Conservation (phyloP, 2,888 invertebrate genomes). For the Zaprionus obscuricornis region DNA sequence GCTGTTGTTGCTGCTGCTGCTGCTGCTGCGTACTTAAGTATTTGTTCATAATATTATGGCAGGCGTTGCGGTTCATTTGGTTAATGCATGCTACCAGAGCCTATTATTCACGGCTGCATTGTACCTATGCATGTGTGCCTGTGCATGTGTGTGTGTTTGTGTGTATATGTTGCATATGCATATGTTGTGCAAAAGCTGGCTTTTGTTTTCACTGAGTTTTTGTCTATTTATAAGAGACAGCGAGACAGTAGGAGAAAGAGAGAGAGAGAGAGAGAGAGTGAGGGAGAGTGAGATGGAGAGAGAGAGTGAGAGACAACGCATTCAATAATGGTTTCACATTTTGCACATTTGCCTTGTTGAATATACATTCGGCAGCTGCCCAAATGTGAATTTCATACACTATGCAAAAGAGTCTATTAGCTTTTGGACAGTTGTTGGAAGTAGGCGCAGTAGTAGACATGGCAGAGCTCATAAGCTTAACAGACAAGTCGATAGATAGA, state of each 20-base stretch:
- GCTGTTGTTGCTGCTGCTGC: too few species aligned
- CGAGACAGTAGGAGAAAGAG: too few species aligned
- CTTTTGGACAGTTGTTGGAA: too few species aligned
- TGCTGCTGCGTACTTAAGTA: conserved; percentile 51
- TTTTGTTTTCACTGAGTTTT: conserved; percentile 41
- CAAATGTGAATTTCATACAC: too few species aligned
- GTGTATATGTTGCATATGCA: not conserved
- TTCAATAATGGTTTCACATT: conserved; percentile 42
- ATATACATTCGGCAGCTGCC: too few species aligned
- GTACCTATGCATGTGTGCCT: conserved; percentile 12
- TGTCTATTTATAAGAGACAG: conserved; percentile 38
- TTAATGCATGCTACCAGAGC: conserved; percentile 65
- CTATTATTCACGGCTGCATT: conserved; percentile 62
- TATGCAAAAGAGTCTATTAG: too few species aligned
- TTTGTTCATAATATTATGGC: conserved; percentile 57
- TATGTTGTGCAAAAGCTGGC: conserved; percentile 28
- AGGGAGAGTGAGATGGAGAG: too few species aligned
- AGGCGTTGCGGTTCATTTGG: conserved; percentile 72
- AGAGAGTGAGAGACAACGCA: too few species aligned
- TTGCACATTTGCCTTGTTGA: not conserved
- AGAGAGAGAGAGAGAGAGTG: too few species aligned
- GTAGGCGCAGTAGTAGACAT: too few species aligned
- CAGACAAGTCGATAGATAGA: too few species aligned
- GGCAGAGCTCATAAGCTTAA: too few species aligned
- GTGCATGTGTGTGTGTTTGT: not conserved